These are phyloP conservation scores for Anthrax anthrax DNA, from an alignment of 2,888 invertebrate genomes.

Conservation along the genomic window DNA sequence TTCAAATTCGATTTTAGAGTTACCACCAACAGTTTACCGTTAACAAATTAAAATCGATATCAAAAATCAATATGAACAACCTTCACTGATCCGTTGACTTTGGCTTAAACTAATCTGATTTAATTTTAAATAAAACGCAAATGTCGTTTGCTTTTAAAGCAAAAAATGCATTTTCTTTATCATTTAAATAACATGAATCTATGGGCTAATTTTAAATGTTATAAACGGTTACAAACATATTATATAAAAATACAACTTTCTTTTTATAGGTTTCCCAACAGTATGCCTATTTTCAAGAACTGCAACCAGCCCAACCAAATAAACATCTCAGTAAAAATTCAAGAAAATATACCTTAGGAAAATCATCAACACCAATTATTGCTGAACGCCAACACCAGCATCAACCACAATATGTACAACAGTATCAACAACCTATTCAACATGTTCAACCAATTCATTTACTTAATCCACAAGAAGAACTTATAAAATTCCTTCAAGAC, in stretches of 20 bases:
- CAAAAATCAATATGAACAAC: too few relatives aligned
- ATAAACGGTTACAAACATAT: too few relatives aligned
- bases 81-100: too few relatives aligned
- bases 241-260: not conserved
- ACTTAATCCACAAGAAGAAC: constrained; percentile 2
- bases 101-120: too few relatives aligned
- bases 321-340: not conserved
- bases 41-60: too few relatives aligned
- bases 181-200: too few relatives aligned
- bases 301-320: not conserved
- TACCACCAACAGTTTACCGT: too few relatives aligned
- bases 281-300: not conserved
- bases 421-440: constrained; percentile 1
- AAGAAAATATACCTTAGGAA: not conserved
- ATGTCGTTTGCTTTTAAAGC: too few relatives aligned
- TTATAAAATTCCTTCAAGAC: constrained; percentile 3
- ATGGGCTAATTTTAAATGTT: too few relatives aligned
- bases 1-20: too few relatives aligned
- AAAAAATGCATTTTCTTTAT: too few relatives aligned
- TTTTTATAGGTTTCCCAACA: constrained; percentile 1
- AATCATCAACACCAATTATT: not conserved
- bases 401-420: constrained; percentile 7
- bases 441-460: constrained; percentile 1
- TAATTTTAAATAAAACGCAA: too few relatives aligned
- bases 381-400: constrained; percentile 6